A percentile compares a stretch with the other conserved stretches of the same genome.
Conservation (phyloP, 1,140 invertebrate genomes). For the Aphis gossypii region DNA sequence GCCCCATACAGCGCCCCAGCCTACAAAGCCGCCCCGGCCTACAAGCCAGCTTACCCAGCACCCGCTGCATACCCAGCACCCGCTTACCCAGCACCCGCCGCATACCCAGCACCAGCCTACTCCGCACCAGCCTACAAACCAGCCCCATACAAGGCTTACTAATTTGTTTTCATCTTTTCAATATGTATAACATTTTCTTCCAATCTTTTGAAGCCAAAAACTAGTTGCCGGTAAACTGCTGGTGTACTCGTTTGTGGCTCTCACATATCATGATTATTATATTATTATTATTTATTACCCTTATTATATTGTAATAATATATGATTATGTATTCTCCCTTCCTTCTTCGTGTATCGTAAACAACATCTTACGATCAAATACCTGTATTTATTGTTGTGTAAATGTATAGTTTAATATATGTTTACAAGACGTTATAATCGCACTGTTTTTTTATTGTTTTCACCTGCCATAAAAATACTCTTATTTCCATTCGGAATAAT, state of each 20-base stretch:
- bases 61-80: constrained; percentile 37
- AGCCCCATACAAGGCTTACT: constrained; percentile 35
- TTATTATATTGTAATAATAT: background rate
- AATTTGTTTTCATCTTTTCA: background rate
- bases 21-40: constrained; percentile 58
- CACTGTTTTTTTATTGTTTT: background rate
- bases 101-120: constrained; percentile 58
- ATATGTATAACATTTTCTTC: background rate
- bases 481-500: background rate
- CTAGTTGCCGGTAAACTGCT: background rate
- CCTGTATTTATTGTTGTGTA: constrained; percentile 43
- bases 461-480: background rate
- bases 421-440: background rate
- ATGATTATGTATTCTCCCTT: background rate
- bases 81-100: constrained; percentile 45
- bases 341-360: background rate
- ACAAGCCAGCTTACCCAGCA: constrained; percentile 59
- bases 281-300: background rate
- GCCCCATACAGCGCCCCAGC: constrained; percentile 57
- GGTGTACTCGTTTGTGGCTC: background rate
- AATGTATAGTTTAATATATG: constrained; percentile 31
- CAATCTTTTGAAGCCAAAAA: background rate
- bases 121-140: constrained; percentile 55
- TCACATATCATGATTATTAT: background rate
- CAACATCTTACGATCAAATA: background rate